These are phyloP conservation scores for Ariolimax columbianus DNA, from an alignment of 2,888 invertebrate genomes.

Conservation along the genomic window DNA sequence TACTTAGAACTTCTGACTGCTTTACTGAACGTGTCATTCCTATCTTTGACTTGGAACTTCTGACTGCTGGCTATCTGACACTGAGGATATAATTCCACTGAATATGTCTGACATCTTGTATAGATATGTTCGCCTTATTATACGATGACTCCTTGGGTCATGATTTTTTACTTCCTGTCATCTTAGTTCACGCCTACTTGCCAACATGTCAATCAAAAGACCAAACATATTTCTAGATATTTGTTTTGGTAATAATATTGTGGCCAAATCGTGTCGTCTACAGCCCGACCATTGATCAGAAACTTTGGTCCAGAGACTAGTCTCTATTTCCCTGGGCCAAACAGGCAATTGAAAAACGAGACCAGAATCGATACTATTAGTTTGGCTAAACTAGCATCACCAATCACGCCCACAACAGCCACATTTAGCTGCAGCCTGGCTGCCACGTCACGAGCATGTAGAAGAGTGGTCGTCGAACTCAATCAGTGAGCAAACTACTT, in stretches of 20 bases:
- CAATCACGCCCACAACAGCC: neutral
- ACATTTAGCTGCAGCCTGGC: neutral
- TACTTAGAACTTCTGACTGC: no score
- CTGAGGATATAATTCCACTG: no score
- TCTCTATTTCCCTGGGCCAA: neutral
- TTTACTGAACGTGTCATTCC: no score
- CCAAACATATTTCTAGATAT: neutral
- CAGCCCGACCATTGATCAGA: neutral
- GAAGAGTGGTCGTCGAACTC: neutral
- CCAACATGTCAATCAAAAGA: no score
- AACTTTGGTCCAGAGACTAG: neutral
- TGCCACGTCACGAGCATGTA: neutral
- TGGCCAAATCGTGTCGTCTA: neutral
- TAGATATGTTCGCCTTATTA: no score
- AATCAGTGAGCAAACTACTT: no score
- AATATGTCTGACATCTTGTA: no score
- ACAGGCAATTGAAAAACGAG: neutral
- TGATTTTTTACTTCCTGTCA: no score
- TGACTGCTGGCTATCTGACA: no score
- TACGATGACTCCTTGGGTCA: no score
- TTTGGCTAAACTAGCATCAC: neutral
- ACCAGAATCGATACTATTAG: neutral
- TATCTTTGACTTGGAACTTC: no score
- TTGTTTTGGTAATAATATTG: neutral
- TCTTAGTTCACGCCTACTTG: no score